Conservation (phyloP, 2,797 vertebrate species). For the Diplodus sargus region DNA sequence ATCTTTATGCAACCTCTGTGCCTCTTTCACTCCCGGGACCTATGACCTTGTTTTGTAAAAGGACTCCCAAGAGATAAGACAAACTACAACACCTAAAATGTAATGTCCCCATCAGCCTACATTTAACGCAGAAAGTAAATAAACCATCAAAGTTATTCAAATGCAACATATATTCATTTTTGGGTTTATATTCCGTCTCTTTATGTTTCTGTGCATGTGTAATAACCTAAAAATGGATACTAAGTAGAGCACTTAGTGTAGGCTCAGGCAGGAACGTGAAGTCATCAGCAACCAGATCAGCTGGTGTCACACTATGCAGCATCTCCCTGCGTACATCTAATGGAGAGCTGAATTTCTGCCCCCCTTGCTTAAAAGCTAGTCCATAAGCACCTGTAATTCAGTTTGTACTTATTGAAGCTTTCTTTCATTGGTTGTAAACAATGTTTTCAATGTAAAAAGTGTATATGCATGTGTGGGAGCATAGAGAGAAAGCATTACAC, state of each 20-base stretch:
- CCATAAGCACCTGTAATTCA: neutral
- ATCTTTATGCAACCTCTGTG: conserved; percentile 47
- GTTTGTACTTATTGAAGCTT: neutral
- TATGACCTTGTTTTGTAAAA: conserved; percentile 44
- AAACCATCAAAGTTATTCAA: neutral
- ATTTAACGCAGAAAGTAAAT: conserved; percentile 8
- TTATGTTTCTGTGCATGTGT: neutral
- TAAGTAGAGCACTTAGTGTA: neutral
- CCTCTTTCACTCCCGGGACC: conserved; percentile 39
- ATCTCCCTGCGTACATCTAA: neutral
- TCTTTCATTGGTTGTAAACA: neutral
- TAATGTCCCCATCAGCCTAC: conserved; percentile 9
- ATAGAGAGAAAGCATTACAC: too few species aligned
- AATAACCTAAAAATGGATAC: neutral
- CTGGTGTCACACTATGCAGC: too few species aligned
- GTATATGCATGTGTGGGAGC: neutral
- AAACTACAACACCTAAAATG: conserved; percentile 1
- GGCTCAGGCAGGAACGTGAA: neutral
- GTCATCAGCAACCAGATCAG: neutral
- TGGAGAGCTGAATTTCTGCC: neutral
- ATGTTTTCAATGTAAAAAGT: neutral
- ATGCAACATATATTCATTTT: neutral
- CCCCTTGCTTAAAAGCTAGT: neutral
- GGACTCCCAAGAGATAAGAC: conserved; percentile 13
- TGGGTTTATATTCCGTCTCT: neutral